Evolutionary conservation across 2,888 invertebrate genomes (phyloP), one percentile per base, ranked within the genome.

Genomic region (Theretra japonica): DNA sequence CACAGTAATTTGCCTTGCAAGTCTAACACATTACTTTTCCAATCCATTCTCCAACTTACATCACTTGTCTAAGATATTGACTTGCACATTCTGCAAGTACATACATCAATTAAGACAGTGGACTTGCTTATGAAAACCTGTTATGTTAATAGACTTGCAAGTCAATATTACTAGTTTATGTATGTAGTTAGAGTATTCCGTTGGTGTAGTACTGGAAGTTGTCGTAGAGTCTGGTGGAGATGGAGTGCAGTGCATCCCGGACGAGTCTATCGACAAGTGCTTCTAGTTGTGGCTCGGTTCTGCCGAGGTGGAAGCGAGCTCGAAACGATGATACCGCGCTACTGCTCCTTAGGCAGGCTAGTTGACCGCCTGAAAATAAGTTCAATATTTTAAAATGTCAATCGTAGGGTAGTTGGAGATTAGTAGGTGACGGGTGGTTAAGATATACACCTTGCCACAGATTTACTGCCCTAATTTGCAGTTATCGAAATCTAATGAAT

Each of bases 121-220:
- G 50, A 50, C 50, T 50, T 50, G 50, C 50, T 19, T 0, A 8
- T 50, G 28, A 28, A 28, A 28, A 28, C 11, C 8, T 8, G 2
- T 33, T 8, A 11, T 8, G 33, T 8, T 41, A 11, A 41, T 33
- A 33, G 33, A 41, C 11, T 41, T 41, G 41, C 41, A 41, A 41
- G 41, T 41, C 11, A 33, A 33, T 6, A 33, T 7, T 5, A 48
- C 48, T 50, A 19, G 50, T 4, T 4, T 17, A 7, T 19, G 4
- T 50, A 4, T 15, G 53, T 56, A 28, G 70, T 79, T 95, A 97
- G 82, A 97, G 95, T 86, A 99, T 99, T 77, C 99, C 99, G 94
- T 99, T 99, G 85, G 99, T 99, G 87, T 99, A 97, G 95, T 99
- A 99, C 95, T 99, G 99, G 95, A 99, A 99, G 89, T 99, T 98